These are phyloP conservation scores for Henricia sp. DNA, from an alignment of 53 echinoderm and acorn worm genomes.

Conservation along the genomic window DNA sequence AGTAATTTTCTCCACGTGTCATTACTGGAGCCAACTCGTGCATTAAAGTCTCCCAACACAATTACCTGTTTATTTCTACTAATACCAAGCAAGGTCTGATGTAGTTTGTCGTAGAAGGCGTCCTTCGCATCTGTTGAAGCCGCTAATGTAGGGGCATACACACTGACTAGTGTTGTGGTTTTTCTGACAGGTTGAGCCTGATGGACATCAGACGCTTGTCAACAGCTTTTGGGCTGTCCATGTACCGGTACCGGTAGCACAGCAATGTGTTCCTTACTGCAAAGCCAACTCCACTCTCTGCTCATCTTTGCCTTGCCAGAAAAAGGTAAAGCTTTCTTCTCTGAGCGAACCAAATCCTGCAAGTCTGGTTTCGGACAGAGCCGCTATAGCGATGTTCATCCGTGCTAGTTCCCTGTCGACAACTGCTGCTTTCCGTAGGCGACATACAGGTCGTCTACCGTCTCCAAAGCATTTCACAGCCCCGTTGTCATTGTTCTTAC, in stretches of 20 bases:
- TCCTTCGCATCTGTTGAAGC: slow-evolving; percentile 11
- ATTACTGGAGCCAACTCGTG: slow-evolving; percentile 29
- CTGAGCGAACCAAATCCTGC: slow-evolving; percentile 5
- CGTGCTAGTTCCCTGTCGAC: background rate
- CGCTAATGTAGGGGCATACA: slow-evolving; percentile 1
- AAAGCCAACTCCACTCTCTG: slow-evolving; percentile 34
- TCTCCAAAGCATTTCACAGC: background rate
- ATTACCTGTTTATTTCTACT: background rate
- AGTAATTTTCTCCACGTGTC: slow-evolving; percentile 28
- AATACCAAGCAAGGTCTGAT: background rate
- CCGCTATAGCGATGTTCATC: too few relatives aligned
- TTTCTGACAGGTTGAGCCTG: background rate
- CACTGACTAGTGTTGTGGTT: background rate
- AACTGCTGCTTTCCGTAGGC: slow-evolving; percentile 3
- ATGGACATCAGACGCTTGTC: too few relatives aligned
- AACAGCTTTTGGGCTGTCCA: background rate
- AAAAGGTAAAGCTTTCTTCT: slow-evolving; percentile 60
- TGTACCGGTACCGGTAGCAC: background rate
- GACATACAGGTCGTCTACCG: slow-evolving; percentile 9
- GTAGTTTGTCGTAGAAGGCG: slow-evolving; percentile 34
- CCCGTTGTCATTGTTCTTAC: slow-evolving; percentile 16
- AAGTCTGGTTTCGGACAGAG: background rate
- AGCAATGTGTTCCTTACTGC: slow-evolving; percentile 39
- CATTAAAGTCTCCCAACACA: slow-evolving; percentile 1
- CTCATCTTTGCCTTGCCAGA: slow-evolving; percentile 37